Evolutionary conservation across 2,113 vertebrate species (phyloP), one percentile per base, ranked within the genome.

Genomic region (Calyptommatus sinebrachiatus): DNA sequence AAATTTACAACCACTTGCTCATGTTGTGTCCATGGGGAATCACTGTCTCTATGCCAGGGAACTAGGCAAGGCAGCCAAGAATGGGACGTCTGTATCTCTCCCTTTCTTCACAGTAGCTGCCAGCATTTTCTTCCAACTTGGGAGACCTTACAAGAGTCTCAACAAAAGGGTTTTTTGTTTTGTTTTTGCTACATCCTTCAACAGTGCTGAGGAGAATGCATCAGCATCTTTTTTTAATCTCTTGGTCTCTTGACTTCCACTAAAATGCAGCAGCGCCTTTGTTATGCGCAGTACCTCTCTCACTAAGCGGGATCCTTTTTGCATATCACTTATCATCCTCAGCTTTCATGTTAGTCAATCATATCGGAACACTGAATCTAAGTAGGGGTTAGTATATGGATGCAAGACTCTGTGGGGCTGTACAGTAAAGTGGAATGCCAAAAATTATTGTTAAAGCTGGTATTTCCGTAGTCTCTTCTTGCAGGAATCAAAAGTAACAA

Each of bases 1-100:
- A 81, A 81, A 81, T 81, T 81, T 81, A 81, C 79, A 29, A 41
- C 79, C 48, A 26, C 66, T 76, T 69, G 73, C 41, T 76, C 21
- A 81, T 76, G 66, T 81, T 81, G 73, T 76, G 41, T 61, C 57
- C 73, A 48, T 76, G 66, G 73, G 79, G 66, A 62, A 76, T 76
- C 73, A 48, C 66, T 70, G 79, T 70, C 73, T 70, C 10, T 16
- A 21, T 76, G 79, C 79, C 79, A 76, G 66, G 65, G 66, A 76
- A 70, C 73, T 53, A 69, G 57, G 66, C 35, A 61, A 21, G 69
- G 66, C 31, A 76, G 79, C 79, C 79, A 81, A 81, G 73, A 70
- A 66, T 48, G 8, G 65, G 50, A 48, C 35, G 45, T 29, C 79
- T 46, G n/a, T 74, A 31, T 70, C 41, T 69, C 50, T 75, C 65